Conservation (phyloP, 2,113 vertebrate species). For the Nannospalax galili region DNA sequence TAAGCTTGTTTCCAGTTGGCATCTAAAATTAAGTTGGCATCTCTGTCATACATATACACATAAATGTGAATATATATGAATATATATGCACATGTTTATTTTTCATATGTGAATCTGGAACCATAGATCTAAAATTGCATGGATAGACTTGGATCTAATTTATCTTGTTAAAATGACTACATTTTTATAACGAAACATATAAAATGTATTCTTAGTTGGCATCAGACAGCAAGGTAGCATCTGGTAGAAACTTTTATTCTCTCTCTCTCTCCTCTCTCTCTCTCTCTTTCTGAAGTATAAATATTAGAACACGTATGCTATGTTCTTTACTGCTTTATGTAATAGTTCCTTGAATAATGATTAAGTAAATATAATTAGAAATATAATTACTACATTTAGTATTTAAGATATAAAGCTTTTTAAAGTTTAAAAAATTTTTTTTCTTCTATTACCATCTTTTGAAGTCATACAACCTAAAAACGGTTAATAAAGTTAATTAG, state of each 20-base stretch:
- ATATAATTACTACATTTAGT: not conserved
- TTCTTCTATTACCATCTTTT: no score
- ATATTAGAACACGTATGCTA: slow-evolving; percentile 46
- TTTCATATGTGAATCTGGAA: slow-evolving; percentile 71
- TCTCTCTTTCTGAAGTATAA: not conserved
- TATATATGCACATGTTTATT: slow-evolving; percentile 78
- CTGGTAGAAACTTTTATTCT: slow-evolving; percentile 59
- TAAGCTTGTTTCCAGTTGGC: slow-evolving; percentile 76
- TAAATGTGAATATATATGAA: slow-evolving; percentile 67
- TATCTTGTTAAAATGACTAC: slow-evolving; percentile 73
- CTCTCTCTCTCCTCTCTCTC: no score
- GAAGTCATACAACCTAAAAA: no score
- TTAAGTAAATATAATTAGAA: not conserved
- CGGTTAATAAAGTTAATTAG: not conserved
- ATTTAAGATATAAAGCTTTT: not conserved
- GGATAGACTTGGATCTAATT: slow-evolving; percentile 71
- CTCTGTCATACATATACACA: slow-evolving; percentile 59
- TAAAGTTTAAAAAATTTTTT: no score
- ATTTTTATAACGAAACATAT: slow-evolving; percentile 73
- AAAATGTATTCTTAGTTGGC: slow-evolving; percentile 74
- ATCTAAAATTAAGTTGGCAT: slow-evolving; percentile 67
- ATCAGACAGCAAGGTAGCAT: slow-evolving; percentile 66
- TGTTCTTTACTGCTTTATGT: slow-evolving; percentile 28
- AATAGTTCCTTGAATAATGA: slow-evolving; percentile 37
- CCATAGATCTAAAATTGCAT: slow-evolving; percentile 58